These are phyloP conservation scores for Drosophila navojoa DNA, from an alignment of 1,140 invertebrate species.

Conservation along the genomic window DNA sequence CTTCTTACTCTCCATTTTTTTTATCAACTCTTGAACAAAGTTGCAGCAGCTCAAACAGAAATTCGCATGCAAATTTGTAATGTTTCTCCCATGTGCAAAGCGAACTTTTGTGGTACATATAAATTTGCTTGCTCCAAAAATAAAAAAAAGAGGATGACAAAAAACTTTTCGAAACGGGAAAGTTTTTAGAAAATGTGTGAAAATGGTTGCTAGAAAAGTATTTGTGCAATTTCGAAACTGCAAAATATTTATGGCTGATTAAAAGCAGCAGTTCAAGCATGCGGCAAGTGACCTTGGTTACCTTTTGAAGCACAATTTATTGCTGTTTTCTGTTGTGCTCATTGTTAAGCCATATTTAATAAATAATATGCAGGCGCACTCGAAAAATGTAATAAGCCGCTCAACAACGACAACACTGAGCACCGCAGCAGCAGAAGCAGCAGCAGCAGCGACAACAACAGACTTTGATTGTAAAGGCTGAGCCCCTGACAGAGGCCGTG, in stretches of 20 bases:
- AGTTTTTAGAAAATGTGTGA: constrained; percentile 39
- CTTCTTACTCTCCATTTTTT: constrained; percentile 4
- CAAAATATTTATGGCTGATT: constrained; percentile 53
- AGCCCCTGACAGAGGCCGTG: constrained; percentile 8
- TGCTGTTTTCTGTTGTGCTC: constrained; percentile 16
- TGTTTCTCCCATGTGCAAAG: constrained; percentile 54
- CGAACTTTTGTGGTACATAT: constrained; percentile 50
- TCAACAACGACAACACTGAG: constrained; percentile 10
- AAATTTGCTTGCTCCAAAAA: constrained; percentile 36
- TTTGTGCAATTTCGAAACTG: constrained; percentile 26
- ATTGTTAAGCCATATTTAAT: constrained; percentile 37
- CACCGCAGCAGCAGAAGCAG: background rate
- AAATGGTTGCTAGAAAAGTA: constrained; percentile 26
- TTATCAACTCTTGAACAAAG: constrained; percentile 55
- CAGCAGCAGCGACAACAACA: background rate
- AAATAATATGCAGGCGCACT: constrained; percentile 66
- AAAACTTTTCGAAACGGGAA: constrained; percentile 34
- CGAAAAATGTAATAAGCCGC: constrained; percentile 73
- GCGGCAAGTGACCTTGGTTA: constrained; percentile 28
- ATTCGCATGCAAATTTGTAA: constrained; percentile 52
- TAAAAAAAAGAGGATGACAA: constrained; percentile 9
- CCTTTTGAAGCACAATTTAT: constrained; percentile 16
- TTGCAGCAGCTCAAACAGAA: constrained; percentile 62
- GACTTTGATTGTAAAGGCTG: constrained; percentile 14
- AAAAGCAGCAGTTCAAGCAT: constrained; percentile 22